Percentiles rank a stretch among this genome's conserved stretches.
Evolutionary conservation across 1,140 invertebrate species (phyloP).

Genomic region (Pseudomyrmex gracilis): DNA sequence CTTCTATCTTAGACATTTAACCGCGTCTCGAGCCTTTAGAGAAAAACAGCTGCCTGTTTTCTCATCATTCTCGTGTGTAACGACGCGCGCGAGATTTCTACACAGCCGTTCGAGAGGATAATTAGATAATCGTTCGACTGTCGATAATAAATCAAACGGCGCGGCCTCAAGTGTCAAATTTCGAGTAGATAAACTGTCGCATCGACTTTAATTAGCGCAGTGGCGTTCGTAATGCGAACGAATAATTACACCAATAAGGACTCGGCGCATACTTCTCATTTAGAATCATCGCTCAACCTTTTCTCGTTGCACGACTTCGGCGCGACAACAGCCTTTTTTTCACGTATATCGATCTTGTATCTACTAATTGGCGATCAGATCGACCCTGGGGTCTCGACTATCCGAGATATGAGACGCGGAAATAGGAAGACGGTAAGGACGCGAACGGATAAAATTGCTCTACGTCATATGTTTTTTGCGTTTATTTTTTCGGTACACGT

Average conservation of each 20-base stretch:
- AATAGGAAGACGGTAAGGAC: conserved; percentile 57
- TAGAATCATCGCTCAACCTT: conserved; percentile 40
- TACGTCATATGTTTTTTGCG: conserved; percentile 48
- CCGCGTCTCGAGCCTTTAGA: not conserved
- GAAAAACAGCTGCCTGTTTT: conserved; percentile 13
- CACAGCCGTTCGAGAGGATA: not conserved
- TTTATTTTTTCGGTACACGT: conserved; percentile 20
- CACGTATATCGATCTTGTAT: conserved; percentile 57
- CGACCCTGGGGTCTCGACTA: conserved; percentile 39
- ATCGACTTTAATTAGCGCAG: conserved; percentile 1
- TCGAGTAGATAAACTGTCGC: conserved; percentile 33
- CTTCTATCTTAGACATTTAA: conserved; percentile 48
- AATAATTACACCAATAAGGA: conserved; percentile 53
- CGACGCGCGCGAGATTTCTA: not conserved
- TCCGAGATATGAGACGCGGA: not conserved
- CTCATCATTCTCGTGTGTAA: not conserved
- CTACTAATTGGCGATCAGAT: conserved; percentile 69
- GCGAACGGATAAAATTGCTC: conserved; percentile 15
- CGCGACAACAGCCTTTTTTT: conserved; percentile 21
- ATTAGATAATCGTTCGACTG: not conserved
- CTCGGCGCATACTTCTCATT: conserved; percentile 29
- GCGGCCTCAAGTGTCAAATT: not conserved
- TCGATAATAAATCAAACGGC: conserved; percentile 6
- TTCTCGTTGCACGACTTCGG: not conserved
- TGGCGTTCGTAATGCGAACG: conserved; percentile 47